phyloP scores from a whole-genome alignment of 2,113 vertebrate genomes.

The Myrmecophaga tridactyla region DNA sequence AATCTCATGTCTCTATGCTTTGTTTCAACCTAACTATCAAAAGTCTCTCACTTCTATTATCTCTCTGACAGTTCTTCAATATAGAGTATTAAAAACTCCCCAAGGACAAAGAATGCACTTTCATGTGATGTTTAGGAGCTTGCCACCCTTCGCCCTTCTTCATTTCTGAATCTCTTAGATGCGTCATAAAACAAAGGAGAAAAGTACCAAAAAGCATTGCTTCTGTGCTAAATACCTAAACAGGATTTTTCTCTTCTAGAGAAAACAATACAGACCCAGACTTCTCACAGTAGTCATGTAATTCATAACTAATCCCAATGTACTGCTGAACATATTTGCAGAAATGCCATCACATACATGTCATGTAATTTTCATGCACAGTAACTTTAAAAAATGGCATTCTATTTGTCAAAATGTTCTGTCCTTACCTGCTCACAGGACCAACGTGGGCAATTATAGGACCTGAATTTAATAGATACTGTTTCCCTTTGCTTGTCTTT shows the following conservation, averaged over 20 bases:
- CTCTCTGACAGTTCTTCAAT: constrained; percentile 48
- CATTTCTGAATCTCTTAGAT: constrained; percentile 41
- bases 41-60: constrained; percentile 1
- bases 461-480: background rate
- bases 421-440: background rate
- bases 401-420: background rate
- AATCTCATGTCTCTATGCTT: background rate
- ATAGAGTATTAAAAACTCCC: constrained; percentile 33
- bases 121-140: background rate
- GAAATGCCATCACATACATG: background rate
- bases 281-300: background rate
- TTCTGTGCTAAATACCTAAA: constrained; percentile 3
- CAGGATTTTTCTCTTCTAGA: background rate
- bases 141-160: background rate
- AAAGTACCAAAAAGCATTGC: background rate
- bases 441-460: background rate
- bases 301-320: background rate
- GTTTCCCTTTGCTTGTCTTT: background rate
- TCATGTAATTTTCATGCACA: background rate
- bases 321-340: rapidly evolving
- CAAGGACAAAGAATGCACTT: constrained; percentile 10
- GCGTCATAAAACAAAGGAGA: constrained; percentile 56
- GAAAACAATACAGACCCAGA: background rate
- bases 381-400: background rate
- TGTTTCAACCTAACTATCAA: constrained; percentile 74